Base-by-base conservation (phyloP, 2,888 invertebrate species). In the Doris montereyensis region DNA sequence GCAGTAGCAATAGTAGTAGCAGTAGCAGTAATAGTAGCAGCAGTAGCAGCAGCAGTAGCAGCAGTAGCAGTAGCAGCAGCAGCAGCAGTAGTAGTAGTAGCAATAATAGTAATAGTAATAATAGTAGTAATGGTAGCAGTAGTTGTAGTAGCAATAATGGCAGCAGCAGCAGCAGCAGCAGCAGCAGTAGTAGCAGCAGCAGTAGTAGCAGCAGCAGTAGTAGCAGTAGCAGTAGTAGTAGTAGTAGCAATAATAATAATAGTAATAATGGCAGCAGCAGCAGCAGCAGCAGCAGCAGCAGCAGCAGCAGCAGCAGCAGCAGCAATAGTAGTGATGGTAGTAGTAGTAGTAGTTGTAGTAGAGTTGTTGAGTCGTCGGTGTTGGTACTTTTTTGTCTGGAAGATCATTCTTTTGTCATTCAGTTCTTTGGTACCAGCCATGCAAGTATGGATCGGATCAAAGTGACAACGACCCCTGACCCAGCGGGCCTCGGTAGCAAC, bases 141-240 rank as follows among this genome's bases (percentile, higher is more conserved):
- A n/a, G n/a, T n/a, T n/a, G n/a, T n/a, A n/a, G n/a, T 62, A 24
- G 62, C n/a, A 24, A 21, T 62, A 24, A 21, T 62, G 21, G 62
- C n/a, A 24, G 62, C n/a, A 62, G 62, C n/a, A 62, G 62, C n/a
- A 62, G 62, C n/a, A 5, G 62, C n/a, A 62, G 62, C n/a, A 62
- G 62, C n/a, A 62, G 62, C n/a, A 62, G 62, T 62, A 62, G 62
- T 62, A 62, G 62, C n/a, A 62, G 62, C n/a, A 62, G 62, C n/a
- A 62, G 62, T 62, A 62, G 62, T 62, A 62, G 62, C n/a, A 62
- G 62, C n/a, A 62, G 62, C n/a, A 62, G 62, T 62, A 62, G 62
- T 62, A 62, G 62, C 5, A 62, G 62, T 62, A 62, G 62, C n/a
- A 62, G 62, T 62, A 62, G 62, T 62, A 62, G 62, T 62, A 62